phyloP scores from a whole-genome alignment of 2,113 vertebrate genomes.

The Mustela nigripes region DNA sequence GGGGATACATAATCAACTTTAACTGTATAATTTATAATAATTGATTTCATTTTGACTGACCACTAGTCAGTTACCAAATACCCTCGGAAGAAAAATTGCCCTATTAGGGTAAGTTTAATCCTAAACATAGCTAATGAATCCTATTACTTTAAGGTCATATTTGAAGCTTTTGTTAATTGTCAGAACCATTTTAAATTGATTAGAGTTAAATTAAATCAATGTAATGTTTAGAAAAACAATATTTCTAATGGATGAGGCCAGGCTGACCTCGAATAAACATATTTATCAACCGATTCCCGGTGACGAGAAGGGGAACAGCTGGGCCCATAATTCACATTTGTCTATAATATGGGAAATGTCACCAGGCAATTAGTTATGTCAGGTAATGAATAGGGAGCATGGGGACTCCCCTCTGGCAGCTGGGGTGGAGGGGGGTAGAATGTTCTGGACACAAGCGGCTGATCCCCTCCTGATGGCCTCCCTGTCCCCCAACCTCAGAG shows the following conservation, averaged over 20 bases:
- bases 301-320: constrained; percentile 89
- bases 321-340: constrained; percentile 96
- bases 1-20: constrained; percentile 96
- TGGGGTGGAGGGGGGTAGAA: constrained; percentile 77
- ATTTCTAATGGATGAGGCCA: constrained; percentile 98
- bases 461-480: background rate
- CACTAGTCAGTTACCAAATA: constrained; percentile 91
- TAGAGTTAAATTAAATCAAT: constrained; percentile 99
- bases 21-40: constrained; percentile 98
- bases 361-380: constrained; percentile 95
- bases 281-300: constrained; percentile 93
- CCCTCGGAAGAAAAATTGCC: constrained; percentile 97
- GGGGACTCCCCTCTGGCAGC: constrained; percentile 83
- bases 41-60: constrained; percentile 99
- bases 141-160: constrained; percentile 99
- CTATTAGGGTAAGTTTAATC: constrained; percentile 99
- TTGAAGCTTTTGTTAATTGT: constrained; percentile 98
- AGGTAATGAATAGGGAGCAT: constrained; percentile 91
- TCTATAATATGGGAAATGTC: constrained; percentile 97
- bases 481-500: background rate
- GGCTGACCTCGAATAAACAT: constrained; percentile 93
- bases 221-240: constrained; percentile 99
- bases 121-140: constrained; percentile 99
- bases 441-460: background rate
- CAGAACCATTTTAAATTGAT: constrained; percentile 99